Evolutionary conservation across 2,797 vertebrate species (phyloP).

Genomic region (Garrulus glandarius): DNA sequence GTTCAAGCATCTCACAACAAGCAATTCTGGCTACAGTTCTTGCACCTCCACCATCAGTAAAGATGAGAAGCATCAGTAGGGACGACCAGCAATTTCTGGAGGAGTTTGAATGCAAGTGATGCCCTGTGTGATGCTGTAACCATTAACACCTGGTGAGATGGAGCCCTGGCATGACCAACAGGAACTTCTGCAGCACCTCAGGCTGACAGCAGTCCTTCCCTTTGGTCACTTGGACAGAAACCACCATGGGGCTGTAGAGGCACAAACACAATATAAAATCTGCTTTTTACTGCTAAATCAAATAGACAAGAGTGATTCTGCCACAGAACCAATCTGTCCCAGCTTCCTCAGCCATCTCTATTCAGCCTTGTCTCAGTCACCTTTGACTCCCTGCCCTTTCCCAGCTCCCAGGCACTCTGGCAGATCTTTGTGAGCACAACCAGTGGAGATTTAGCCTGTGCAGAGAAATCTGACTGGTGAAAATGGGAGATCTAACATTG

Average conservation of each 20-base stretch:
- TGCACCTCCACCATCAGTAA: not conserved
- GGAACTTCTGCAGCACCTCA: not conserved
- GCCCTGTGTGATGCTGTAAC: not conserved
- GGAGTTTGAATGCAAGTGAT: not conserved
- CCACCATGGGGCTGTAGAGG: not conserved
- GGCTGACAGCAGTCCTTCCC: not conserved
- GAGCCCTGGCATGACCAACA: not conserved
- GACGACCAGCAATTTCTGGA: not conserved
- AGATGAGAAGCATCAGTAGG: not conserved
- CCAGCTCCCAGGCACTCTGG: not conserved
- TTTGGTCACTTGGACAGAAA: not conserved
- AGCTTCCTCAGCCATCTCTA: not conserved
- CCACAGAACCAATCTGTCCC: not conserved
- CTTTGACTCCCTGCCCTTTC: not conserved
- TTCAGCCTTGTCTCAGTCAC: not conserved
- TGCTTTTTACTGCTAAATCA: not conserved
- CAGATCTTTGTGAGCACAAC: not conserved
- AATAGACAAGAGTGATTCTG: not conserved
- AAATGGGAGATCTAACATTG: not conserved
- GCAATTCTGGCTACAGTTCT: not conserved
- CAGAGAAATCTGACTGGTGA: not conserved
- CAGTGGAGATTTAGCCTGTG: not conserved
- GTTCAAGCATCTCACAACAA: not conserved
- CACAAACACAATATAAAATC: not conserved
- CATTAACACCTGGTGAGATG: not conserved